These are phyloP conservation scores for Rhagoletis pomonella DNA, from an alignment of 1,140 invertebrate genomes.

Conservation along the genomic window DNA sequence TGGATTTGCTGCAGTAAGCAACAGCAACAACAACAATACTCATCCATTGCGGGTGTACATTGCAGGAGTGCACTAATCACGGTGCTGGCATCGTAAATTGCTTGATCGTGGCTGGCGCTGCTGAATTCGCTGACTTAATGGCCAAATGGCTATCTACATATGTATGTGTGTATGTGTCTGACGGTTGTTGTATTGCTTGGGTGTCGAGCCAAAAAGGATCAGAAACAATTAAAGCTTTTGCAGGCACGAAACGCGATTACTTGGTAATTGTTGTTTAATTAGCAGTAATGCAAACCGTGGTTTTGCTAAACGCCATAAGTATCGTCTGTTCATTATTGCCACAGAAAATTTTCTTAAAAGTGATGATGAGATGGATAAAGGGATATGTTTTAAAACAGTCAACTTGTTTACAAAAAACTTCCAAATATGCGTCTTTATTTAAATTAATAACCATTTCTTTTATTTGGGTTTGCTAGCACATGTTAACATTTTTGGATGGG, in stretches of 20 bases:
- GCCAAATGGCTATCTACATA: background rate
- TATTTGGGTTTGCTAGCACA: too few relatives aligned
- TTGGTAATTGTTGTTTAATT: constrained; percentile 73
- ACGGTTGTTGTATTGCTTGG: background rate
- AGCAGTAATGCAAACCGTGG: constrained; percentile 55
- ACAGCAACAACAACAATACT: constrained; percentile 56
- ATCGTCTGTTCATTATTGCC: background rate
- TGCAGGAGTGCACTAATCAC: constrained; percentile 63
- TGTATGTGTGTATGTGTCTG: background rate
- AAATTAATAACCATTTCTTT: too few relatives aligned
- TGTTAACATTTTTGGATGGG: too few relatives aligned
- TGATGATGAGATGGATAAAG: background rate
- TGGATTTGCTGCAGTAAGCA: constrained; percentile 43
- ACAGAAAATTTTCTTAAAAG: background rate
- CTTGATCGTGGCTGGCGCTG: constrained; percentile 66
- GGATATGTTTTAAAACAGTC: too few relatives aligned
- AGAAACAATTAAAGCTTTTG: constrained; percentile 73
- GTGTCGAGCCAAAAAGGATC: constrained; percentile 61
- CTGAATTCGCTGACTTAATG: constrained; percentile 42
- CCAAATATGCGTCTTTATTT: too few relatives aligned
- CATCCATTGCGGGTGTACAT: background rate
- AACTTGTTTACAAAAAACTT: too few relatives aligned
- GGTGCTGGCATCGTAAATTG: constrained; percentile 72
- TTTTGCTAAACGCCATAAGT: background rate
- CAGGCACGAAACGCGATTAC: constrained; percentile 71